Base-by-base conservation (phyloP, 2,888 invertebrate species). In the Shargacucullia verbasci region DNA sequence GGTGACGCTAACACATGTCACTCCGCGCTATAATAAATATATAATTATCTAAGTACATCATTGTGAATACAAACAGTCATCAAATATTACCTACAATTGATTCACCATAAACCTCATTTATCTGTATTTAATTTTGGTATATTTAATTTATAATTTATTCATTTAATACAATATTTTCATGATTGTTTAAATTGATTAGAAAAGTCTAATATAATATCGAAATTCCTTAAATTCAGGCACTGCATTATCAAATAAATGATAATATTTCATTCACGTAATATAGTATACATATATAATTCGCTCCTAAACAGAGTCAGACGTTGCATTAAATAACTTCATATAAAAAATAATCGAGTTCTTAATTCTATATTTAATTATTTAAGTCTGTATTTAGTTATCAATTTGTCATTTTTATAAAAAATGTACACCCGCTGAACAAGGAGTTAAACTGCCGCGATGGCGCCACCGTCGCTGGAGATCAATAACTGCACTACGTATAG, bases 401-500 rank as follows among this genome's bases (percentile, higher is more conserved):
- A 77, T 67, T 72, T 71, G 71, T 70, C 61, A 76, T 72, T 67
- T 71, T 73, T 71, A 74, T 73, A 69, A 68, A 75, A 70, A 70
- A 70, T 62, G 59, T 75, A 68, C 68, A 68, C 41, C 31, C 35
- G 34, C 49, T 34, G 43, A 44, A 41, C 27, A 50, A 34, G 34
- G 35, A 41, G 31, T 27, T 31, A 50, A 8, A 11, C 10, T 12
- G 9, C 29, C 34, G 50, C 55, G 55, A 20, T 3, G 55, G 57
- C 49, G 56, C 56, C 63, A 47, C 45, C 11, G 59, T 57, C 59
- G 63, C 37, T 39, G 50, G 47, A 54, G 55, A 55, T 38, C 48
- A 15, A 35, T 38, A 3, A 13, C 15, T 34, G 33, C 34, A 25
- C 40, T 47, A 13, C 40, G 39, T 65, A 53, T 49, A 57, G 60